Percentiles rank a stretch among this genome's conserved stretches.
Conservation (phyloP, 1,140 invertebrate species). For the Zaprionus kolodkinae region DNA sequence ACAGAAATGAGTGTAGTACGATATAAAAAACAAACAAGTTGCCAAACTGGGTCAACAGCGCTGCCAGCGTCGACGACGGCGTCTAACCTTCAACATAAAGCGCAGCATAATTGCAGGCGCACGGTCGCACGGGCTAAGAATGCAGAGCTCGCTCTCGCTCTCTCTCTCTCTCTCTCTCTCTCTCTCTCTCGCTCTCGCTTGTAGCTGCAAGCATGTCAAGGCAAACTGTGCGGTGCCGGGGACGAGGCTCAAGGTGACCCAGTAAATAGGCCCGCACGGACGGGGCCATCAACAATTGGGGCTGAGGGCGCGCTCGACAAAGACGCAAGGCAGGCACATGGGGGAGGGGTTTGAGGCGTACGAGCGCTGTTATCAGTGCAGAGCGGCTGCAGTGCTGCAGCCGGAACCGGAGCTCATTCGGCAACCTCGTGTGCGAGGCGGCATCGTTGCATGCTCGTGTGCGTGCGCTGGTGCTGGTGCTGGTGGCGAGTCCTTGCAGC, state of each 20-base stretch:
- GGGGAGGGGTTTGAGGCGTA: conserved; percentile 29
- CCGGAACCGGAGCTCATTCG: conserved; percentile 48
- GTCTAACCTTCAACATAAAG: conserved; percentile 77
- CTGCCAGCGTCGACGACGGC: conserved; percentile 20
- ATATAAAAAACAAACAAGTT: conserved; percentile 21
- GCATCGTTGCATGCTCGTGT: conserved; percentile 62
- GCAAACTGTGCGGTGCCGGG: conserved; percentile 37
- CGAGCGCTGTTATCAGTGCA: conserved; percentile 65
- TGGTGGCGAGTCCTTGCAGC: conserved; percentile 25
- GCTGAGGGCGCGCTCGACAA: conserved; percentile 42
- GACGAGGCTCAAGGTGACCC: conserved; percentile 64
- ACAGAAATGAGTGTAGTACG: background rate
- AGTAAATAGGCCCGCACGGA: conserved; percentile 61
- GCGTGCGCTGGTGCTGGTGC: conserved; percentile 15
- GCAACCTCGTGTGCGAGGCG: conserved; percentile 45
- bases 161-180: background rate
- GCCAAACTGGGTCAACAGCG: conserved; percentile 65
- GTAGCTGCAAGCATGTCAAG: conserved; percentile 64
- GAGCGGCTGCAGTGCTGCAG: conserved; percentile 33
- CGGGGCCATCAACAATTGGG: conserved; percentile 15
- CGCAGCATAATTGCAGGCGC: conserved; percentile 75
- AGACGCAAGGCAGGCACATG: conserved; percentile 35
- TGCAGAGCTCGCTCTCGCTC: conserved; percentile 19
- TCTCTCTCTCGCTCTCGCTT: background rate
- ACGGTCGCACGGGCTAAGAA: conserved; percentile 44